Evolutionary conservation across 2,888 invertebrate genomes (phyloP).

Genomic region (Oxyscelio sp.): DNA sequence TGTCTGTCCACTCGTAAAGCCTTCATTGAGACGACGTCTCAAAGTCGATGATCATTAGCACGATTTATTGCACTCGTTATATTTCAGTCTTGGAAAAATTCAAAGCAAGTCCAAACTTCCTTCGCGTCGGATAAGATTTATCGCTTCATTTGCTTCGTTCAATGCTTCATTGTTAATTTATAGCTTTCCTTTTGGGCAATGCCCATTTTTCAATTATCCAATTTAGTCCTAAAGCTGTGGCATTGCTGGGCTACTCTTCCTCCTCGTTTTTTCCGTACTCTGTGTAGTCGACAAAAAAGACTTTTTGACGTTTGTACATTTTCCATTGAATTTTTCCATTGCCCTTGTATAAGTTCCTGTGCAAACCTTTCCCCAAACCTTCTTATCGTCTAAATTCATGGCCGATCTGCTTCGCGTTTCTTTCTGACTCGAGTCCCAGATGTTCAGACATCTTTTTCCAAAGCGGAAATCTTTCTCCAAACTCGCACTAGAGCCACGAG

Average conservation of each 20-base stretch:
- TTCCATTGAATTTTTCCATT: conserved; percentile 88
- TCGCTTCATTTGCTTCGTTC: not conserved
- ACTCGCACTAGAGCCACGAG: conserved; percentile 72
- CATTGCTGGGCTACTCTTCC: conserved; percentile 87
- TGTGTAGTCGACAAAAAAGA: conserved; percentile 48
- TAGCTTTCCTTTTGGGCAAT: not conserved
- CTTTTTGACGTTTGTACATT: conserved; percentile 77
- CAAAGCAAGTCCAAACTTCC: conserved; percentile 27
- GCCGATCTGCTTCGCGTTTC: conserved; percentile 60
- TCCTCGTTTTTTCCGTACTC: conserved; percentile 83
- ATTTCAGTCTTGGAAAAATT: conserved; percentile 48
- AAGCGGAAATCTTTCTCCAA: conserved; percentile 77
- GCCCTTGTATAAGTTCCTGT: conserved; percentile 88
- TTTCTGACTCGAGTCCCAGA: conserved; percentile 64
- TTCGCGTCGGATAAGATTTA: not conserved
- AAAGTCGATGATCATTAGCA: conserved; percentile 41
- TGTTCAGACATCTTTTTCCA: conserved; percentile 42
- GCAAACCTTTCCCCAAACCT: conserved; percentile 87
- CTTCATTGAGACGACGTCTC: conserved; percentile 41
- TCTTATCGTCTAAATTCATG: conserved; percentile 80
- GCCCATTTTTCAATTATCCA: not conserved
- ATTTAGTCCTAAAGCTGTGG: conserved; percentile 79
- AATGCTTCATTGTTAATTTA: not conserved
- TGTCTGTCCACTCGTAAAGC: conserved; percentile 19
- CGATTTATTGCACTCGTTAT: conserved; percentile 50